Conservation (phyloP, 2,888 invertebrate genomes). For the Calameuta idolon region DNA sequence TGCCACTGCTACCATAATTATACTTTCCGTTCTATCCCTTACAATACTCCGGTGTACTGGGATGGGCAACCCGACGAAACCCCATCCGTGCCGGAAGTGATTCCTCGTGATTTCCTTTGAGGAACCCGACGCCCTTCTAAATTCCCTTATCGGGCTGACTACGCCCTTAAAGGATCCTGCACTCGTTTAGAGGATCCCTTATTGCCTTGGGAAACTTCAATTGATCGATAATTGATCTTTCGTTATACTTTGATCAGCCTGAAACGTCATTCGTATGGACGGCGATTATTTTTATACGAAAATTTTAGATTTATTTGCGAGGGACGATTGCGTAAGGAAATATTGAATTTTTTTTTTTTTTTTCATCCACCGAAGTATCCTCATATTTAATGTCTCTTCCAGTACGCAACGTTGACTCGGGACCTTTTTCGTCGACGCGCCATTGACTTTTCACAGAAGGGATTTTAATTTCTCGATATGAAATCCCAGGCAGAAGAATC, state of each 20-base stretch:
- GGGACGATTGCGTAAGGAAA: background rate
- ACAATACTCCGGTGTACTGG: background rate
- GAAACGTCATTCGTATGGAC: background rate
- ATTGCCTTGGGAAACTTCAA: no score
- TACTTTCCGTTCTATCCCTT: background rate
- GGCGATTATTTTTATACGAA: background rate
- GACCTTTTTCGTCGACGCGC: background rate
- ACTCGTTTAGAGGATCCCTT: background rate
- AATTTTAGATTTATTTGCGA: background rate
- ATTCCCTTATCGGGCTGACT: background rate
- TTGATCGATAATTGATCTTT: no score
- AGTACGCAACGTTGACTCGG: background rate
- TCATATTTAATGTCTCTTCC: background rate
- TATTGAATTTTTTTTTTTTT: background rate
- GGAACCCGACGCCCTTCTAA: background rate
- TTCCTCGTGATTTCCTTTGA: background rate
- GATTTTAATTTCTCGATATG: background rate
- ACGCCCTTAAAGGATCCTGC: background rate
- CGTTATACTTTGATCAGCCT: background rate
- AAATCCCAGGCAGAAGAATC: background rate
- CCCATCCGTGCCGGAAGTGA: background rate
- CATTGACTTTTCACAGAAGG: background rate
- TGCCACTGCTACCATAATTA: background rate
- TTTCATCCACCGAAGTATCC: background rate
- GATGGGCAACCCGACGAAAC: background rate